A percentile compares a stretch with the other conserved stretches of the same genome.
Evolutionary conservation across 2,888 invertebrate genomes (phyloP).

Genomic region (Drosophila austrosaltans): DNA sequence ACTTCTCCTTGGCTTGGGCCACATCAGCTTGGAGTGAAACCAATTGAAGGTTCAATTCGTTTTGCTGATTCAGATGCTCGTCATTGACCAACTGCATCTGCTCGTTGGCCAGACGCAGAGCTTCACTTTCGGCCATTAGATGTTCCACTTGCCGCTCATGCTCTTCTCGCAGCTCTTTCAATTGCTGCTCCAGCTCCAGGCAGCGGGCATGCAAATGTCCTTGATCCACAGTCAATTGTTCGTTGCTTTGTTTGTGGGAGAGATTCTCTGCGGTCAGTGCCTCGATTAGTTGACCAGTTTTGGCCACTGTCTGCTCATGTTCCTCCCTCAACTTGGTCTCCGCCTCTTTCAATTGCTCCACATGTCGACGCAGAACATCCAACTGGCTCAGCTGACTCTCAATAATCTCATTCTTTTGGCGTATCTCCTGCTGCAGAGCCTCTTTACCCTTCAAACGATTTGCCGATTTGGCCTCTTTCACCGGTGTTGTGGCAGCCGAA

Average conservation of each 20-base stretch:
- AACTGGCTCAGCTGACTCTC: slow-evolving; percentile 84
- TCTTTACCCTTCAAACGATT: slow-evolving; percentile 84
- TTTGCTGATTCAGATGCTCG: slow-evolving; percentile 48
- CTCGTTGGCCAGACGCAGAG: slow-evolving; percentile 61
- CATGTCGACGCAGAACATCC: slow-evolving; percentile 84
- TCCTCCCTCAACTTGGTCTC: slow-evolving; percentile 79
- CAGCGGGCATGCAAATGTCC: slow-evolving; percentile 62
- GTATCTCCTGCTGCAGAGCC: slow-evolving; percentile 84
- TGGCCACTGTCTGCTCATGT: slow-evolving; percentile 62
- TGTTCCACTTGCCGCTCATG: slow-evolving; percentile 72
- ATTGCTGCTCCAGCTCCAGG: slow-evolving; percentile 63
- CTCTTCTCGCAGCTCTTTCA: slow-evolving; percentile 65
- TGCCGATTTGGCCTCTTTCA: slow-evolving; percentile 83
- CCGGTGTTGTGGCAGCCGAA: slow-evolving; percentile 80
- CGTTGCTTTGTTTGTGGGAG: slow-evolving; percentile 72
- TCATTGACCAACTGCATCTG: slow-evolving; percentile 57
- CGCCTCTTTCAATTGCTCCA: slow-evolving; percentile 82
- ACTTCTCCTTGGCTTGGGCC: slow-evolving; percentile 60
- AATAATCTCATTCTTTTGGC: slow-evolving; percentile 84
- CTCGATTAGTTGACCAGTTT: slow-evolving; percentile 76
- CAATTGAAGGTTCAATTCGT: slow-evolving; percentile 58
- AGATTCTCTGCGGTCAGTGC: slow-evolving; percentile 75
- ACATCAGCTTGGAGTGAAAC: slow-evolving; percentile 66
- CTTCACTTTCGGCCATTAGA: slow-evolving; percentile 67
- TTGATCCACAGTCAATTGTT: slow-evolving; percentile 68